phyloP scores from a whole-genome alignment of 2,888 invertebrate species.

The Odontocolon sp. region DNA sequence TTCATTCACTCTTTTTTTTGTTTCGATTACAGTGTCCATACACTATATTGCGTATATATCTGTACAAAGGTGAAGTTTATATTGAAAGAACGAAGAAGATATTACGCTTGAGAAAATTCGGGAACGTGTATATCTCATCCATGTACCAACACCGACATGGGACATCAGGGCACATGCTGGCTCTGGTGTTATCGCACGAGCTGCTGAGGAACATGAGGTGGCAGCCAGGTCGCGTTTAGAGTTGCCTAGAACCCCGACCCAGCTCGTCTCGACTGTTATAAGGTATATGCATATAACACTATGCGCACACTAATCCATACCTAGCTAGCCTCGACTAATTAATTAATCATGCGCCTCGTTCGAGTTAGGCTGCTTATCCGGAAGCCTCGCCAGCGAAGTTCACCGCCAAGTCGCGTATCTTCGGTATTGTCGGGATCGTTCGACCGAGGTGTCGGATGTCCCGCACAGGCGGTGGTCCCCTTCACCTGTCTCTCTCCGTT shows the following conservation, averaged over 20 bases:
- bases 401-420: conserved; percentile 80
- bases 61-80: background rate
- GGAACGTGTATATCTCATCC: background rate
- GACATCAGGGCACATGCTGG: conserved; percentile 13
- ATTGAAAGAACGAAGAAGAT: background rate
- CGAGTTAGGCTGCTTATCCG: conserved; percentile 63
- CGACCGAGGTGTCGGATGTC: conserved; percentile 79
- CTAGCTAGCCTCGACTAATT: conserved; percentile 79
- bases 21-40: background rate
- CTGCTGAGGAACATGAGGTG: conserved; percentile 18
- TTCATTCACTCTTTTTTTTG: conserved; percentile 1
- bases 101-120: background rate
- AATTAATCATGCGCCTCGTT: conserved; percentile 79
- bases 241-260: conserved; percentile 13
- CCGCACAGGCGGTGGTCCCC: conserved; percentile 75
- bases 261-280: conserved; percentile 36
- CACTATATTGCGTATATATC: too few species aligned
- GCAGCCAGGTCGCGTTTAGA: conserved; percentile 39
- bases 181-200: conserved; percentile 16
- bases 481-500: conserved; percentile 56
- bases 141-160: conserved; percentile 7
- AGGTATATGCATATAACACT: conserved; percentile 29
- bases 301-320: conserved; percentile 50
- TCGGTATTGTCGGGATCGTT: conserved; percentile 77
- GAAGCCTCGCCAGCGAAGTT: conserved; percentile 71